A percentile compares a stretch with the other conserved stretches of the same genome.
These are phyloP conservation scores for Perca fluviatilis DNA, from an alignment of 2,113 vertebrate genomes.

Conservation along the genomic window DNA sequence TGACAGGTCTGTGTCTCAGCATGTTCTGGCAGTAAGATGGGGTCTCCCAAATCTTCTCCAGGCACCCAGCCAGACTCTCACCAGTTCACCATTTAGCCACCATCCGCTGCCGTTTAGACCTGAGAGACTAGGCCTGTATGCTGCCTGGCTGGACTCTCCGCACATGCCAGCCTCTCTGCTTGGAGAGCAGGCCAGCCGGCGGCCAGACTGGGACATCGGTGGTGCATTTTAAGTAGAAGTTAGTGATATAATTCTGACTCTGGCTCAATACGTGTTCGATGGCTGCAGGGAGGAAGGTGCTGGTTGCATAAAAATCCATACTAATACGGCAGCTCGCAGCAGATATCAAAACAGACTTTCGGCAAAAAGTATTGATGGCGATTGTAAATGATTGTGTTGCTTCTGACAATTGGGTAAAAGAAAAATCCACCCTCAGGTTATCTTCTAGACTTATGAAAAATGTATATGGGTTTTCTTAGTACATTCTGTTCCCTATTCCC, in stretches of 20 bases:
- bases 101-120: conserved; percentile 68
- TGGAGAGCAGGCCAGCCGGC: conserved; percentile 45
- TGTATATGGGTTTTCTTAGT: neutral
- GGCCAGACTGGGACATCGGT: conserved; percentile 13
- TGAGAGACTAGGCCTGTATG: conserved; percentile 40
- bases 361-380: neutral
- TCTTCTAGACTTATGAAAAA: neutral
- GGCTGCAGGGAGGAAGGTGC: neutral
- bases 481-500: neutral
- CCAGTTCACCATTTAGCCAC: conserved; percentile 69
- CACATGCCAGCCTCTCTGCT: conserved; percentile 44
- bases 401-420: neutral
- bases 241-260: conserved; percentile 35
- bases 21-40: conserved; percentile 62
- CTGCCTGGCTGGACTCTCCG: conserved; percentile 48
- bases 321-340: neutral
- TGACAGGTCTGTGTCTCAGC: conserved; percentile 68
- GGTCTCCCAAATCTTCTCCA: conserved; percentile 62
- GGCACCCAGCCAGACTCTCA: conserved; percentile 71
- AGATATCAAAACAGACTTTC: neutral
- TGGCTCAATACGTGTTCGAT: conserved; percentile 32
- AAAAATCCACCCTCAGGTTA: neutral
- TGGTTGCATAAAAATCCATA: conserved; percentile 13
- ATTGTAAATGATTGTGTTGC: neutral
- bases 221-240: conserved; percentile 58